These are phyloP conservation scores for Acronicta psi DNA, from an alignment of 2,888 invertebrate genomes.

Conservation along the genomic window DNA sequence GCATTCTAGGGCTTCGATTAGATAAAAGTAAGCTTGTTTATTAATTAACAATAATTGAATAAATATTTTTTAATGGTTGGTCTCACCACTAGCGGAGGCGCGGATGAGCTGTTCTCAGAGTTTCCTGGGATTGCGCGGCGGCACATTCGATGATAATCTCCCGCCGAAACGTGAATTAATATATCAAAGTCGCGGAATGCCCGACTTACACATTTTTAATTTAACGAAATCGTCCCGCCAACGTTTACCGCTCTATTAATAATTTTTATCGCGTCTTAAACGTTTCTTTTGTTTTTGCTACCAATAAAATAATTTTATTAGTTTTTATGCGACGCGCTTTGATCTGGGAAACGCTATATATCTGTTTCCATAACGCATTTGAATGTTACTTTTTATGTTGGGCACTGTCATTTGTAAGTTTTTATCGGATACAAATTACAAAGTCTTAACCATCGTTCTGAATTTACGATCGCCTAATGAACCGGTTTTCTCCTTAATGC, in stretches of 20 bases:
- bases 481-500: conserved; percentile 61
- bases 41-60: no score
- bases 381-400: conserved; percentile 58
- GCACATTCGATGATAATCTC: conserved; percentile 79
- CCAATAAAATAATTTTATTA: conserved; percentile 77
- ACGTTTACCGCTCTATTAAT: conserved; percentile 80
- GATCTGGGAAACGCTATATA: conserved; percentile 63
- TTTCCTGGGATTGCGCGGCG: conserved; percentile 67
- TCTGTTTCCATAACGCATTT: conserved; percentile 56
- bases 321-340: conserved; percentile 65
- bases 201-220: conserved; percentile 63
- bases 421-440: conserved; percentile 56
- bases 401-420: conserved; percentile 59
- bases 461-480: conserved; percentile 66
- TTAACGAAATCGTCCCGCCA: conserved; percentile 69
- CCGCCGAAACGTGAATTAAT: conserved; percentile 77
- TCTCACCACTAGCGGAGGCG: conserved; percentile 70
- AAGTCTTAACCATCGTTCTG: conserved; percentile 40
- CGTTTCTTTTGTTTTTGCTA: conserved; percentile 80
- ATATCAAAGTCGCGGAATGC: conserved; percentile 67
- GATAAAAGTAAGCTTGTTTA: no score
- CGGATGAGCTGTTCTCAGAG: conserved; percentile 62
- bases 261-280: conserved; percentile 81
- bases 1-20: no score
- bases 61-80: neutral